These are phyloP conservation scores for Girardia tigrina DNA, from an alignment of 2,888 invertebrate species.

Conservation along the genomic window DNA sequence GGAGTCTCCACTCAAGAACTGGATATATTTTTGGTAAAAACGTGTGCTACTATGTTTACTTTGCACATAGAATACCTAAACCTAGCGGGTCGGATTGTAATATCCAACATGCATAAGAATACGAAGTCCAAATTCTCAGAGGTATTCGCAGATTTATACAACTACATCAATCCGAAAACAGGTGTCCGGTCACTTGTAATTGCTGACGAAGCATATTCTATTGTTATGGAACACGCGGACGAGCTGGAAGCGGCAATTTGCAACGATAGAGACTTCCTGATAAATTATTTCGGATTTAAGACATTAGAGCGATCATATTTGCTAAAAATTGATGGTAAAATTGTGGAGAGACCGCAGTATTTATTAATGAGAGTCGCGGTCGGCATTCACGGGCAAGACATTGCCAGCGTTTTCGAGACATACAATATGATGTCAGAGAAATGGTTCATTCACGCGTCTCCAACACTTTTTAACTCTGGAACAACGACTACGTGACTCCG, in stretches of 20 bases:
- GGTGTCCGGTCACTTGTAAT: slow-evolving; percentile 68
- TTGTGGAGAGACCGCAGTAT: slow-evolving; percentile 89
- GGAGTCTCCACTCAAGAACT: slow-evolving; percentile 91
- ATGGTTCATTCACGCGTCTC: slow-evolving; percentile 93
- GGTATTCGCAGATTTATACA: slow-evolving; percentile 72
- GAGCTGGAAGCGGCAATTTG: slow-evolving; percentile 81
- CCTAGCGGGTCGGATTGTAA: slow-evolving; percentile 66
- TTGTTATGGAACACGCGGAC: slow-evolving; percentile 39
- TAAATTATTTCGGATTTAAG: slow-evolving; percentile 98
- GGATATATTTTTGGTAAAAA: slow-evolving; percentile 93
- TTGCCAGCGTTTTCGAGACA: slow-evolving; percentile 65
- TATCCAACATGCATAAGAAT: slow-evolving; percentile 94
- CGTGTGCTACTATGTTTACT: slow-evolving; percentile 91
- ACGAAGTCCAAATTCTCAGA: slow-evolving; percentile 84
- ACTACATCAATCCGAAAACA: slow-evolving; percentile 62
- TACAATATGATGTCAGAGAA: slow-evolving; percentile 83
- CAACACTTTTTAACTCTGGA: slow-evolving; percentile 86
- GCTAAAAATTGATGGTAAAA: slow-evolving; percentile 73
- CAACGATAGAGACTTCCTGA: slow-evolving; percentile 85
- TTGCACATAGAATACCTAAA: slow-evolving; percentile 84
- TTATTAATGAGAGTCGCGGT: slow-evolving; percentile 94
- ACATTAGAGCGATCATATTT: slow-evolving; percentile 87
- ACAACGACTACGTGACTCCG: no score
- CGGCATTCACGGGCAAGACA: slow-evolving; percentile 84
- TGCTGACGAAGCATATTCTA: slow-evolving; percentile 62